Base-by-base conservation (phyloP, 2,888 invertebrate genomes). In the Polymixis flavicincta region DNA sequence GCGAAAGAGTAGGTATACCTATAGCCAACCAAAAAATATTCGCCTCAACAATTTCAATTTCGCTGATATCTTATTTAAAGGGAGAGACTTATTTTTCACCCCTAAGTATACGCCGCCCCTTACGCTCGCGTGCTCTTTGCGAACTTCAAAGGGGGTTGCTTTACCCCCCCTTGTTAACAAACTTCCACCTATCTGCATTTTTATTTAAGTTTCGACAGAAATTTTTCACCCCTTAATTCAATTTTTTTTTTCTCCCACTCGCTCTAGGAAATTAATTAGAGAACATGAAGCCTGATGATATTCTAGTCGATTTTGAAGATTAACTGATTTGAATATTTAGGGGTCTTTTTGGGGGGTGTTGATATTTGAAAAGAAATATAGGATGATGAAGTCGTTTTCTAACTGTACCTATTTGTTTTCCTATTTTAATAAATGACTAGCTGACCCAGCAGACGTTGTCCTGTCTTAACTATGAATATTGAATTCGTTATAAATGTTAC, bases 161-260 rank as follows among this genome's bases (percentile, higher is more conserved):
- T 78, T 87, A 2, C 90, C 92, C 93, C 82, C 92, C 90, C 92
- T 94, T 95, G 89, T 87, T 92, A 92, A 89, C 92, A 90, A 92
- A 92, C 89, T 91, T 92, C 89, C 90, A 92, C 91, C 91, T 92
- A 92, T 92, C 91, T 92, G 91, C 92, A 92, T 92, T 92, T 91
- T 92, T 96, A 95, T 95, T 95, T 95, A 95, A 96, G 95, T 95
- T 96, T 95, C 94, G 92, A 89, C 92, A 94, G 94, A 93, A 93
- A 94, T 90, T 92, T 93, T 93, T 91, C 93, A 92, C 93, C 95
- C 95, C 93, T 92, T 92, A 93, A 94, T 95, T 91, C 88, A 92
- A 90, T 90, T 90, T 92, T 90, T 92, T 90, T 93, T 90, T 86
- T 85, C 86, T 92, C 89, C 90, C 93, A 90, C 90, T 81, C 78